Evolutionary conservation across 2,113 vertebrate genomes (phyloP).

Genomic region (Zosterops pallidus): DNA sequence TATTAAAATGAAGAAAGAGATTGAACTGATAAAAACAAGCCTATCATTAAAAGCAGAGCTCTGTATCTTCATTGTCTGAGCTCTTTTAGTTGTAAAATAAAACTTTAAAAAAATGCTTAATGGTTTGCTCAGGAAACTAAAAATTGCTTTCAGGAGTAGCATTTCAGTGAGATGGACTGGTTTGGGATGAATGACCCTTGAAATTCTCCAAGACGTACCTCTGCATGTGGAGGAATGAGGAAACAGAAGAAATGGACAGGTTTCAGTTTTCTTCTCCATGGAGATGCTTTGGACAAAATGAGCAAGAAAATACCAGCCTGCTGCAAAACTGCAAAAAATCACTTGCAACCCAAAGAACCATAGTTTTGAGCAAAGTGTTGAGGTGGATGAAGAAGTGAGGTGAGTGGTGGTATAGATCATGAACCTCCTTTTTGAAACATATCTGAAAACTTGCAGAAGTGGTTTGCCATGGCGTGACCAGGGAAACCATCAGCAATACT

Average conservation of each 20-base stretch:
- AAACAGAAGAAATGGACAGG: background rate
- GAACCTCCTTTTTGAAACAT: background rate
- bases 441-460: background rate
- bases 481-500: background rate
- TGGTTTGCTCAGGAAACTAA: background rate
- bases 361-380: background rate
- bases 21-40: background rate
- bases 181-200: background rate
- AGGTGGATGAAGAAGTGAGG: background rate
- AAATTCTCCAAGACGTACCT: background rate
- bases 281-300: background rate
- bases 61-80: background rate
- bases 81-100: background rate
- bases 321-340: background rate
- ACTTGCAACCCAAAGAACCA: background rate
- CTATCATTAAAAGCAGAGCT: background rate
- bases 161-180: background rate
- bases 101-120: no score
- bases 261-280: background rate
- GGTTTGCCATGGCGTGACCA: background rate
- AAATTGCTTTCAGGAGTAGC: background rate
- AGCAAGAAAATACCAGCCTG: background rate
- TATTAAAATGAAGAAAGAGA: background rate
- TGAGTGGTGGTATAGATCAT: background rate
- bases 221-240: background rate